Percentiles rank a stretch among this genome's conserved stretches.
phyloP scores from a whole-genome alignment of 2,888 invertebrate species.

The Elgonia sp. region DNA sequence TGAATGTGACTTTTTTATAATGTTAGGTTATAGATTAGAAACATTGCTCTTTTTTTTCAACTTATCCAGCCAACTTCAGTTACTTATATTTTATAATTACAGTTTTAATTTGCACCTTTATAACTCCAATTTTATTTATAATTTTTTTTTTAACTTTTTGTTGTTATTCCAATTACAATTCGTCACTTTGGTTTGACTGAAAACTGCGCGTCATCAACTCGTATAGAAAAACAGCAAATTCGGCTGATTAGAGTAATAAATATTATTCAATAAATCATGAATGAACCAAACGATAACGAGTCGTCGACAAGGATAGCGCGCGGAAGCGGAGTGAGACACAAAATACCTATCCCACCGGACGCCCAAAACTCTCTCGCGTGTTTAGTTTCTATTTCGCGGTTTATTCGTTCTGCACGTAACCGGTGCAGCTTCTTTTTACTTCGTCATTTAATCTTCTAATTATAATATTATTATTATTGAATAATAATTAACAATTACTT shows the following conservation, averaged over 20 bases:
- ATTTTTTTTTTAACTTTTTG: no score
- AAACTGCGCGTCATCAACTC: no score
- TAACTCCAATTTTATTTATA: no score
- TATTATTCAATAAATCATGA: constrained; percentile 10
- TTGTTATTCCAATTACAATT: no score
- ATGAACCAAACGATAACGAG: constrained; percentile 15
- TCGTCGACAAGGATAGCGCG: constrained; percentile 22
- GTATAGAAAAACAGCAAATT: no score
- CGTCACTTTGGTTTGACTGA: no score
- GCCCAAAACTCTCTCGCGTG: constrained; percentile 64
- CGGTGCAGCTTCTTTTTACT: background rate
- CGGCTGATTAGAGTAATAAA: background rate
- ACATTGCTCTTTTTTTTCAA: no score
- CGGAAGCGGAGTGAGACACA: constrained; percentile 60
- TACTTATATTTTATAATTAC: no score
- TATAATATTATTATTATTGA: background rate
- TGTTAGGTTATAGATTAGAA: no score
- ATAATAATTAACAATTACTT: background rate
- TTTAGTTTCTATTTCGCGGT: constrained; percentile 73
- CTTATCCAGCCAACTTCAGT: no score
- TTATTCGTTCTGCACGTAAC: constrained; percentile 50
- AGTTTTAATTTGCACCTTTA: no score
- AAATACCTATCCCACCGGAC: constrained; percentile 74
- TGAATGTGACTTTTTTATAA: no score
- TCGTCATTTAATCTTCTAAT: background rate